Base-by-base conservation (phyloP, 1,140 invertebrate species). In the Magallana ariakensis region DNA sequence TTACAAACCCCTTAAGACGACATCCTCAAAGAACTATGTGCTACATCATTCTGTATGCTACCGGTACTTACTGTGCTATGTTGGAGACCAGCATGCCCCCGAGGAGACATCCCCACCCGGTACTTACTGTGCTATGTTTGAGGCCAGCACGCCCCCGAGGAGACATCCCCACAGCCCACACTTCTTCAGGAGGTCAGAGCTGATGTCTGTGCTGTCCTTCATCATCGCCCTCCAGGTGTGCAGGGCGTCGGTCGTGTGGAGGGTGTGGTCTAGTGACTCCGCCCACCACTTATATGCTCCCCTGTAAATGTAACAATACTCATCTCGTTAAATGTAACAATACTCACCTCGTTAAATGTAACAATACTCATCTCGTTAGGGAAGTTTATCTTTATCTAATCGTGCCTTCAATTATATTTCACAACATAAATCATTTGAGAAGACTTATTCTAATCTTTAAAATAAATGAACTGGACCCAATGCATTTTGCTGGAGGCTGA, bases 131-230 rank as follows among this genome's bases (percentile, higher is more conserved):
- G 94, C 93, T 70, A 95, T 94, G 88, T 94, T 94, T 13, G 94
- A 94, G 53, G 93, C 91, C 8, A 94, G 83, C 9, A 94, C 90
- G 15, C 92, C 94, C n/a, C 92, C 94, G 10, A 94, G 83, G 7
- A 95, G 55, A 91, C 94, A 94, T 6, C 94, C 94, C 94, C 94
- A 94, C 46, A 95, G 88, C 15, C 94, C 94, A 92, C 94, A 95
- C 75, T 91, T 89, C 80, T 93, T 80, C 57, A 94, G 87, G 33
- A 95, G 88, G 22, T 91, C 86, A 5, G 80, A 19, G 81, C 92
- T 92, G 58, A 92, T 90, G 81, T 94, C 93, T 33, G 84, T 86
- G 5, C 62, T 85, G 11, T 91, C 87, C 16, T 88, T 87, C 0
- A 92, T 81, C 55, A 89, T 22, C 1, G 85, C 33, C 9, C 92